A percentile compares a stretch with the other conserved stretches of the same genome.
Conservation (phyloP, 2,888 invertebrate species). For the Pollenia angustigena region DNA sequence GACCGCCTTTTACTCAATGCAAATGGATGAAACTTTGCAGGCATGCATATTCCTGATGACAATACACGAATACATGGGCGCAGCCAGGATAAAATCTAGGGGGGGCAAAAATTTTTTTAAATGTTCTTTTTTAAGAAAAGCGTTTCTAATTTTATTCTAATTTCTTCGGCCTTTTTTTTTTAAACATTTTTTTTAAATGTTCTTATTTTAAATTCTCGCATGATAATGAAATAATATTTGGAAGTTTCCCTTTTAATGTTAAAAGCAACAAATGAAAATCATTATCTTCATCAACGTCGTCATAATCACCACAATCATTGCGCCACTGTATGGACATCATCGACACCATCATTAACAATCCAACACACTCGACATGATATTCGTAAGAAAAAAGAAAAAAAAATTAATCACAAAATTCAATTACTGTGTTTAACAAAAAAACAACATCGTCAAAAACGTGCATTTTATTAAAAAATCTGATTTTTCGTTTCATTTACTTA, state of each 20-base stretch:
- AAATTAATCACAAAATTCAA: neutral
- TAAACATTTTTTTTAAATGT: too few relatives aligned
- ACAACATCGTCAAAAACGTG: slow-evolving; percentile 23
- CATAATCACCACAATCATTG: neutral
- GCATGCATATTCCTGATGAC: too few relatives aligned
- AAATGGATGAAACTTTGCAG: too few relatives aligned
- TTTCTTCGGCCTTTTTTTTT: too few relatives aligned
- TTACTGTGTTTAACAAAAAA: neutral
- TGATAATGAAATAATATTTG: neutral
- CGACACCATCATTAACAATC: neutral
- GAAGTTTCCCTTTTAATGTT: neutral
- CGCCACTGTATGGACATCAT: slow-evolving; percentile 19
- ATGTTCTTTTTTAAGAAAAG: too few relatives aligned
- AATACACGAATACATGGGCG: too few relatives aligned
- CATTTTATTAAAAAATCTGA: slow-evolving; percentile 45
- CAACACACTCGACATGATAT: neutral
- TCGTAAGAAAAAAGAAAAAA: neutral
- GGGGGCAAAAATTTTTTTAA: too few relatives aligned
- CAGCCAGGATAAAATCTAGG: too few relatives aligned
- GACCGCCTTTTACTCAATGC: too few relatives aligned
- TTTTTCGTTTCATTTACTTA: neutral
- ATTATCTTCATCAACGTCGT: neutral
- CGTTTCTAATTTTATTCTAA: too few relatives aligned
- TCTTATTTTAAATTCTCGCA: neutral
- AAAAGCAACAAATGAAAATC: neutral